Evolutionary conservation across 2,797 vertebrate species (phyloP).

Genomic region (Pachyuromys duprasi): DNA sequence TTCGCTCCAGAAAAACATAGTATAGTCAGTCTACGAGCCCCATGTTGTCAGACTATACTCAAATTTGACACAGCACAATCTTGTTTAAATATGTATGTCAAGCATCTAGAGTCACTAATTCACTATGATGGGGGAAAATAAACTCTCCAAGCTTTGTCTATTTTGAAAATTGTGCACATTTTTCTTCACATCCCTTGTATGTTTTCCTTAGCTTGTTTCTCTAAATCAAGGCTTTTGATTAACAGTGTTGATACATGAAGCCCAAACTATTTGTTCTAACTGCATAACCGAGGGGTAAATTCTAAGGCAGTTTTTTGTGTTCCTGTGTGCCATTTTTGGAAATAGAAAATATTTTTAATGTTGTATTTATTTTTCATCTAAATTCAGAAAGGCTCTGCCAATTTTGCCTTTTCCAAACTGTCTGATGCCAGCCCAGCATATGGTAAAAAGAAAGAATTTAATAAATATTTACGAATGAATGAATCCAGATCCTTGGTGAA

Average conservation of each 20-base stretch:
- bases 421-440: neutral
- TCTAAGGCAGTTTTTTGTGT: neutral
- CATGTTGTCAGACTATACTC: neutral
- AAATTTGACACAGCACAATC: neutral
- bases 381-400: neutral
- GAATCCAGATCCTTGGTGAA: neutral
- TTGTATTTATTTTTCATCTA: neutral
- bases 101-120: neutral
- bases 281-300: neutral
- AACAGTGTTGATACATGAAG: neutral
- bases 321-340: neutral
- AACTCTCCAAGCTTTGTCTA: neutral
- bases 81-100: neutral
- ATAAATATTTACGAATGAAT: neutral
- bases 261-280: neutral
- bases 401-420: neutral
- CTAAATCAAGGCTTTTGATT: neutral
- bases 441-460: neutral
- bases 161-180: neutral
- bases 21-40: neutral
- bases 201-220: neutral
- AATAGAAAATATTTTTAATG: neutral
- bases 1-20: neutral
- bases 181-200: neutral
- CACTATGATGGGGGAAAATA: neutral